Evolutionary conservation across 2,113 vertebrate species (phyloP).

Genomic region (Anhinga anhinga): DNA sequence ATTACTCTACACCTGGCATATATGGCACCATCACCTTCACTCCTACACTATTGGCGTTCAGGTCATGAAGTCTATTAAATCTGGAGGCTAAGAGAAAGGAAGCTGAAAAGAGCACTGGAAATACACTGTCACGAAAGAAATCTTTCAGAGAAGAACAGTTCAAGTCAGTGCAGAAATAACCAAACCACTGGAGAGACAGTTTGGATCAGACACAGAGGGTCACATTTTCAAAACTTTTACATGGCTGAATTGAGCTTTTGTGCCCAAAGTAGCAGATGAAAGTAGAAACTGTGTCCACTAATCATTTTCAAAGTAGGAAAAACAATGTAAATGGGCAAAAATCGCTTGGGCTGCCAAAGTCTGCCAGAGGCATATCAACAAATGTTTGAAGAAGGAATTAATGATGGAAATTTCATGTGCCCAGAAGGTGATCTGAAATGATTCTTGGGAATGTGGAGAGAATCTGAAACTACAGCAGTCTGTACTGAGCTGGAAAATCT

Average conservation of each 20-base stretch:
- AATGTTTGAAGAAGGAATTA: conserved; percentile 26
- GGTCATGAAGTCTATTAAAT: background rate
- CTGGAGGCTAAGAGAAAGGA: conserved; percentile 18
- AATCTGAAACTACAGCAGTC: background rate
- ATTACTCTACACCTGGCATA: conserved; percentile 15
- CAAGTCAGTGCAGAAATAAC: conserved; percentile 30
- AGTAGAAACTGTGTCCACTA: background rate
- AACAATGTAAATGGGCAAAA: conserved; percentile 19
- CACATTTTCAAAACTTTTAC: conserved; percentile 47
- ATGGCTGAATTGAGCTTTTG: background rate
- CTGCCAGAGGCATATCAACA: conserved; percentile 10
- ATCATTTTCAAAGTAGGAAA: conserved; percentile 30
- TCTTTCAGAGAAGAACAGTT: conserved; percentile 19
- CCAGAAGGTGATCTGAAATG: conserved; percentile 1
- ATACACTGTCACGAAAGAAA: conserved; percentile 31
- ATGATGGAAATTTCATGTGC: background rate
- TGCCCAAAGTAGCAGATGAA: conserved; percentile 13
- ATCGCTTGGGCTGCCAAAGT: background rate
- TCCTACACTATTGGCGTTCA: conserved; percentile 18
- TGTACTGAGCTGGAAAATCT: background rate
- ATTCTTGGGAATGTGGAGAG: background rate
- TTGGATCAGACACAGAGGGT: conserved; percentile 33
- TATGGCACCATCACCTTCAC: conserved; percentile 15
- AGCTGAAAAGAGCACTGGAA: conserved; percentile 42
- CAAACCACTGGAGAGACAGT: conserved; percentile 23